Base-by-base conservation (phyloP, 2,113 vertebrate species). In the Phaethornis superciliosus region DNA sequence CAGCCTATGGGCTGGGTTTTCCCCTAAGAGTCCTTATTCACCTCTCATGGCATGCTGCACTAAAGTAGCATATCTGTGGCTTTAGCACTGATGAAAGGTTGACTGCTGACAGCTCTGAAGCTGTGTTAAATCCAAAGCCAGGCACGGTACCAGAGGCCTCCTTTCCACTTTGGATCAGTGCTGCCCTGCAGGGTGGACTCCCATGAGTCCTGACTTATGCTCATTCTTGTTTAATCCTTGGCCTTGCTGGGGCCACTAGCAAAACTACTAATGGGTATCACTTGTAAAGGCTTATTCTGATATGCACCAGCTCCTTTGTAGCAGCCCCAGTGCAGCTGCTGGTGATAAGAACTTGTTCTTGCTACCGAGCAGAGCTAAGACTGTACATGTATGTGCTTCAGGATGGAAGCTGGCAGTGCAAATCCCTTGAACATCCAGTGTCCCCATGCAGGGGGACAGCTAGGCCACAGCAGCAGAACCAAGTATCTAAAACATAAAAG, bases 281-380 rank as follows among this genome's bases (percentile, higher is more conserved):
- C 70, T 75, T 96, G 87, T 64, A 54, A 84, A 69, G 46, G 49
- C 58, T 87, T 65, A 56, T 67, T 79, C 15, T 47, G 78, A 37
- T 40, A 27, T 12, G 8, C 24, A 18, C 11, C 52, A 35, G 49
- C 44, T 88, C 23, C 60, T 64, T 44, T 40, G 3, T 23, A 44
- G 47, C 52, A 52, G 26, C 49, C 60, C 32, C 63, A 24, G 42
- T 17, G 72, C 22, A 49, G 78, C 67, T 65, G 51, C 54, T 52
- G 85, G 18, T 14, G 10, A 21, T 15, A 28, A 80, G 58, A 40
- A 23, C 27, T 40, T 44, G 33, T 35, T 75, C 44, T 49, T 60
- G 54, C 37, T 64, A 8, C 17, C 16, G 49, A 68, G 42, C 55
- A 67, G 49, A 49, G 4, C 12, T 49, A 18, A 18, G 33, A 5